Evolutionary conservation across 2,113 vertebrate genomes (phyloP).

Genomic region (Sisor rabdophorus): DNA sequence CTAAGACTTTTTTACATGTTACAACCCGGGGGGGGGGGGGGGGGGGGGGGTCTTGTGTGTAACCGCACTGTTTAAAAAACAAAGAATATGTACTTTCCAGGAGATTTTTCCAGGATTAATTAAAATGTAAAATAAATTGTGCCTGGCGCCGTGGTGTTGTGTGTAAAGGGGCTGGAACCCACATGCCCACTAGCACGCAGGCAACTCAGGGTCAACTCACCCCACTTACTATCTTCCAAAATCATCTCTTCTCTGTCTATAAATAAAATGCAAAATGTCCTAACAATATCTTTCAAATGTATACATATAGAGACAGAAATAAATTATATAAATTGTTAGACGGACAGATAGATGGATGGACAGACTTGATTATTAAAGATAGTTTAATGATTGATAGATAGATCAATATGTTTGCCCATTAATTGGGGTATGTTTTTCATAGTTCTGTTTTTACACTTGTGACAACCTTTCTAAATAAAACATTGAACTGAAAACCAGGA

Average conservation of each 20-base stretch:
- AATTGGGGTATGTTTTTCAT: neutral
- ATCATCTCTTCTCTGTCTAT: too few species aligned
- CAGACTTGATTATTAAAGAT: neutral
- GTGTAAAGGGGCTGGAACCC: too few species aligned
- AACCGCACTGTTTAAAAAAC: neutral
- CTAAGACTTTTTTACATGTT: slow-evolving; percentile 2
- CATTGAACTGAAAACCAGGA: neutral
- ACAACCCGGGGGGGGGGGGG: neutral
- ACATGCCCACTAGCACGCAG: too few species aligned
- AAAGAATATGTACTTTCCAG: neutral
- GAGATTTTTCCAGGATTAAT: too few species aligned
- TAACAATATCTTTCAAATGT: neutral
- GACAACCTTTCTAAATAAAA: neutral
- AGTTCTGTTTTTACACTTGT: neutral
- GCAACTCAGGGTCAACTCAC: too few species aligned
- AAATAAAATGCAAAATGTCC: neutral
- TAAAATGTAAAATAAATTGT: too few species aligned
- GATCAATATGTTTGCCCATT: neutral
- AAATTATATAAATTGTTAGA: neutral
- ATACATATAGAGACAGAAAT: too few species aligned
- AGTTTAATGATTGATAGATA: neutral
- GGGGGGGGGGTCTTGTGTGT: neutral
- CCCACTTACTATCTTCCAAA: too few species aligned
- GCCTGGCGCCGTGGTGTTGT: too few species aligned
- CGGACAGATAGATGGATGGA: neutral